These are phyloP conservation scores for Netelia inedita DNA, from an alignment of 2,888 invertebrate species.

Conservation along the genomic window DNA sequence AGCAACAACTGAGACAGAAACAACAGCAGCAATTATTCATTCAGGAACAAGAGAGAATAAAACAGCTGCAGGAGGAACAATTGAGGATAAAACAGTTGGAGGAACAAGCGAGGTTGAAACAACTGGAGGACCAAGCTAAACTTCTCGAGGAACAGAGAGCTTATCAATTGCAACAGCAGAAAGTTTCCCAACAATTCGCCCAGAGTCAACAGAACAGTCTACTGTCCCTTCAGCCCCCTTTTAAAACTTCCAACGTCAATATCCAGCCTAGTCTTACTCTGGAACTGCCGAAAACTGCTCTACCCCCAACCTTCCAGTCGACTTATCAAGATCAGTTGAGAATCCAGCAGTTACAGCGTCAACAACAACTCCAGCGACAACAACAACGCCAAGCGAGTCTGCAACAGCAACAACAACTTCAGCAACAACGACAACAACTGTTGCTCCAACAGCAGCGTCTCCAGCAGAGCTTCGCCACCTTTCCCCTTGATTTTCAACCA, in stretches of 20 bases:
- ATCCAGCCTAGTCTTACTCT: constrained; percentile 81
- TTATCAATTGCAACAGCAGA: constrained; percentile 72
- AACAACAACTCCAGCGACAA: constrained; percentile 75
- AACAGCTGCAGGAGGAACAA: constrained; percentile 77
- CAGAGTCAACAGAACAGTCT: constrained; percentile 74
- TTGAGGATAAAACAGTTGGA: constrained; percentile 75
- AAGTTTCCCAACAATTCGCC: constrained; percentile 71
- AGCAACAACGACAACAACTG: constrained; percentile 82
- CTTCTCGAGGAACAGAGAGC: constrained; percentile 74
- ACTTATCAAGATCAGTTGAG: constrained; percentile 75
- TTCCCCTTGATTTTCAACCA: constrained; percentile 78
- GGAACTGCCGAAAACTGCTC: constrained; percentile 78
- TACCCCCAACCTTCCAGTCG: constrained; percentile 76
- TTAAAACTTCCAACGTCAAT: constrained; percentile 75
- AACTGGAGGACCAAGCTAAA: constrained; percentile 75
- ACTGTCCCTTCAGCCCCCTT: constrained; percentile 73
- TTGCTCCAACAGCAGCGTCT: constrained; percentile 80
- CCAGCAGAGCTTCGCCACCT: constrained; percentile 79
- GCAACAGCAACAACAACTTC: constrained; percentile 75
- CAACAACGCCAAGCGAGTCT: constrained; percentile 75
- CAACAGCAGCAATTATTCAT: constrained; percentile 80
- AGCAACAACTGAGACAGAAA: constrained; percentile 85
- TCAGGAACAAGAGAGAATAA: constrained; percentile 79
- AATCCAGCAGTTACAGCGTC: constrained; percentile 71
- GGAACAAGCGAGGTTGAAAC: constrained; percentile 76